Conservation (phyloP, 1,140 invertebrate genomes). For the Aricia agestis region DNA sequence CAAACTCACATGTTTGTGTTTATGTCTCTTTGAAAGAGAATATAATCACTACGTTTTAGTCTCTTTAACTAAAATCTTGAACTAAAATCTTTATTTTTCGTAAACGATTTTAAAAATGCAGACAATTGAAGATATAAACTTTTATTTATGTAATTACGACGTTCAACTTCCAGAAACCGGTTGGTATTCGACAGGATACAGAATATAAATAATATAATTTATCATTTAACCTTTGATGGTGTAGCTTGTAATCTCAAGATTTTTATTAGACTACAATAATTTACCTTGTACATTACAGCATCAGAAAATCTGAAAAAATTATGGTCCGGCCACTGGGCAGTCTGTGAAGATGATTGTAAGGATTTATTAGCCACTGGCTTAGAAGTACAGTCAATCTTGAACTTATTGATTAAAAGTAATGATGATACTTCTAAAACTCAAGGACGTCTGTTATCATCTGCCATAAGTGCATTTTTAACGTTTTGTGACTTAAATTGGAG, state of each 20-base stretch:
- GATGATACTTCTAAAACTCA: slow-evolving; percentile 8
- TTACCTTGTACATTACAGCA: background rate
- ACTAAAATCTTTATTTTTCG: background rate
- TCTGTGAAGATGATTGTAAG: background rate
- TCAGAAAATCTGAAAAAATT: slow-evolving; percentile 9
- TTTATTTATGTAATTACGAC: slow-evolving; percentile 63
- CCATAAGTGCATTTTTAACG: slow-evolving; percentile 74
- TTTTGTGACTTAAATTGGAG: slow-evolving; percentile 91
- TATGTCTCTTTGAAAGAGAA: too few species aligned
- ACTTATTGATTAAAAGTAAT: slow-evolving; percentile 16
- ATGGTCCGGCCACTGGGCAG: background rate
- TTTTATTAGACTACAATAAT: background rate
- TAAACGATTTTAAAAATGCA: background rate
- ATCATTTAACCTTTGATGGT: background rate
- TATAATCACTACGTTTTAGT: too few species aligned
- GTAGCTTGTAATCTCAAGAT: background rate
- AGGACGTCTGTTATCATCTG: slow-evolving; percentile 17
- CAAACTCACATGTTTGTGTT: slow-evolving; percentile 8
- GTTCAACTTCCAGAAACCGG: slow-evolving; percentile 40
- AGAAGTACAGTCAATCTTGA: background rate
- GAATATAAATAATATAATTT: too few species aligned
- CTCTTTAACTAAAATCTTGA: too few species aligned
- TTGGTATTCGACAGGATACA: slow-evolving; percentile 22
- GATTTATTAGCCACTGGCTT: background rate
- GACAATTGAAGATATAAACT: slow-evolving; percentile 20